Evolutionary conservation across 2,113 vertebrate species (phyloP).

Genomic region (Trochalopteron elliotii): DNA sequence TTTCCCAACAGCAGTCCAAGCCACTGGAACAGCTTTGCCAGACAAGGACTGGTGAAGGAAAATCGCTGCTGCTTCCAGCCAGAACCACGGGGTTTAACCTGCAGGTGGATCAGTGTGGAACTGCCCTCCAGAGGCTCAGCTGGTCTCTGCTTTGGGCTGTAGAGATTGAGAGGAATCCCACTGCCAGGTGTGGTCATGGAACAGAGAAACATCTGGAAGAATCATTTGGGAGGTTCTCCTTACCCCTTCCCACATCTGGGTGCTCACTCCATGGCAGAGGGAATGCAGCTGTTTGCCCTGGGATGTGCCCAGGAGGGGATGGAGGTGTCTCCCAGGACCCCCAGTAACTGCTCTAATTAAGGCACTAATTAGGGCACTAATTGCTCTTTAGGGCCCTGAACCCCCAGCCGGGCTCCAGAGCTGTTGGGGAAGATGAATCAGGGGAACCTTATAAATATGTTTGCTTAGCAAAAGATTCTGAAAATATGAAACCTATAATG

Average conservation of each 20-base stretch:
- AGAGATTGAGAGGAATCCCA: background rate
- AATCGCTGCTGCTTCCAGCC: background rate
- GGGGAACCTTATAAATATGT: too few species aligned
- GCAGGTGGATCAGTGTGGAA: background rate
- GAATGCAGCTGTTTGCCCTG: background rate
- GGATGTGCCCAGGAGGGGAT: background rate
- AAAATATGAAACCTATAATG: too few species aligned
- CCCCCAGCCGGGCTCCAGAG: background rate
- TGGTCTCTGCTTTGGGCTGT: background rate
- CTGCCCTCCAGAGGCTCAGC: background rate
- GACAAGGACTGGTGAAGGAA: fast-evolving
- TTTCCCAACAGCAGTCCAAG: background rate
- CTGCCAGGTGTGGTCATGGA: fast-evolving
- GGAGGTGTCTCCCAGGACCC: background rate
- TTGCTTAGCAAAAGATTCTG: too few species aligned
- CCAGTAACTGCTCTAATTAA: too few species aligned
- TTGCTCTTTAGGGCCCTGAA: background rate
- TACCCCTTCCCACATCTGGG: fast-evolving
- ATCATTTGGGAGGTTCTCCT: background rate
- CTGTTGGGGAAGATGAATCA: too few species aligned
- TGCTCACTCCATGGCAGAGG: background rate
- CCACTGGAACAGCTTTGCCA: background rate
- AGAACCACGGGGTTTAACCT: background rate
- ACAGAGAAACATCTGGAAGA: background rate
- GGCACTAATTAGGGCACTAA: too few species aligned